These are phyloP conservation scores for Chrysopilus asiliformis DNA, from an alignment of 2,888 invertebrate genomes.

Conservation along the genomic window DNA sequence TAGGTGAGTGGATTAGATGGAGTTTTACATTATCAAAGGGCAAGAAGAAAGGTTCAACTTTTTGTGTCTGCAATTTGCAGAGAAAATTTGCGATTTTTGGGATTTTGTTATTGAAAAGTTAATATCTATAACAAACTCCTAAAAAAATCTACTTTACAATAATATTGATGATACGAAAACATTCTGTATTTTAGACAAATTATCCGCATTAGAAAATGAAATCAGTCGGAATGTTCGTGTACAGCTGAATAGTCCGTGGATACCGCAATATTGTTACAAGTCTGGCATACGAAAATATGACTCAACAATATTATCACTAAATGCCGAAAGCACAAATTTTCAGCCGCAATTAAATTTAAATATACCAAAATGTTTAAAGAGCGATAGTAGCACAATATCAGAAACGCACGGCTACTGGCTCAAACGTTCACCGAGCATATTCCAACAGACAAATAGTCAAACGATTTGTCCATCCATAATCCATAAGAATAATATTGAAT, in stretches of 20 bases:
- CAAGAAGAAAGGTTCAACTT: too few relatives aligned
- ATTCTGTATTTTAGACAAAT: constrained; percentile 22
- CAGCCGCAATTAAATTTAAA: constrained; percentile 29
- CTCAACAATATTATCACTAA: constrained; percentile 18
- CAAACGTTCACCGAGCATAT: constrained; percentile 19
- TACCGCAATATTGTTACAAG: constrained; percentile 46
- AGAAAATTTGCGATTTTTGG: too few relatives aligned
- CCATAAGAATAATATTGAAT: constrained; percentile 19
- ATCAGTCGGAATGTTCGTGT: constrained; percentile 40
- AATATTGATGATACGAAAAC: too few relatives aligned
- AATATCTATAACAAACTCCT: too few relatives aligned
- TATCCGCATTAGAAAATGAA: constrained; percentile 37
- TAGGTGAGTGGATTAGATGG: constrained; percentile 29
- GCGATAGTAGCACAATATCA: constrained; percentile 5
- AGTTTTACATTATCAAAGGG: neutral
- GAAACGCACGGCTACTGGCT: constrained; percentile 19
- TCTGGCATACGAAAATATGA: constrained; percentile 18
- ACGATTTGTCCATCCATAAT: constrained; percentile 19
- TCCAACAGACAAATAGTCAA: constrained; percentile 19
- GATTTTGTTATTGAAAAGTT: too few relatives aligned
- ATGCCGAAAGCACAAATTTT: constrained; percentile 24
- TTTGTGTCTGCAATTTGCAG: too few relatives aligned
- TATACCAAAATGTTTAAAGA: constrained; percentile 22
- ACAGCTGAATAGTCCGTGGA: constrained; percentile 46
- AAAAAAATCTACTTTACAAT: too few relatives aligned